Percentiles rank a stretch among this genome's conserved stretches.
phyloP scores from a whole-genome alignment of 2,113 vertebrate species.

The Cryptomyrus ogoouensis region DNA sequence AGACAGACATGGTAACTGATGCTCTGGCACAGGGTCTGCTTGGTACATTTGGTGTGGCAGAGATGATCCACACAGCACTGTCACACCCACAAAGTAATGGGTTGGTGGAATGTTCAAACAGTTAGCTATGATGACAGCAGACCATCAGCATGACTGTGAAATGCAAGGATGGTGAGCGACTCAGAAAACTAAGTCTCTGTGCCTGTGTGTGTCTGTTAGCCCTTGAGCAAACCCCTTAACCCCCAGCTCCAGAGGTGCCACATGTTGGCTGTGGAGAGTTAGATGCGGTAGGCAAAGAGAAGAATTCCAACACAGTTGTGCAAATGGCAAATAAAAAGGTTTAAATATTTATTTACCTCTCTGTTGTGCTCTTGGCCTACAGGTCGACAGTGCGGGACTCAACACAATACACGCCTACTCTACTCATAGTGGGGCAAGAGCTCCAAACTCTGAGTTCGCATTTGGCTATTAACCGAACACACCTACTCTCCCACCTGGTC shows the following conservation, averaged over 20 bases:
- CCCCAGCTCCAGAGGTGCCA: no score
- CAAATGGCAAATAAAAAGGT: no score
- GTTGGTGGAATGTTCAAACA: background rate
- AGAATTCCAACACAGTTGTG: no score
- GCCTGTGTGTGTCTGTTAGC: no score
- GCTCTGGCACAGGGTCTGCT: slow-evolving; percentile 2
- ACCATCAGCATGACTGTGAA: background rate
- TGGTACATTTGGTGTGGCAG: background rate
- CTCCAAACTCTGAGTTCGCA: background rate
- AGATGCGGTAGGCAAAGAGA: no score
- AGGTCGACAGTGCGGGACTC: background rate
- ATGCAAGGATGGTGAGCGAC: background rate
- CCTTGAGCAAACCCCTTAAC: no score
- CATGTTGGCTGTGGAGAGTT: no score
- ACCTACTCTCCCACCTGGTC: background rate
- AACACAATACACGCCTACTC: background rate
- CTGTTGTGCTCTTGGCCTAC: background rate
- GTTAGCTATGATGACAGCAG: background rate
- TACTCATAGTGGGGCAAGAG: background rate
- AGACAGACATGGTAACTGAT: background rate
- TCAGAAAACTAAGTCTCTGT: no score
- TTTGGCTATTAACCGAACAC: background rate
- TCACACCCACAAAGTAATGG: background rate
- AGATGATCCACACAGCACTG: background rate
- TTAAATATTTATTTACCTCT: background rate